Conservation (phyloP, 2,113 vertebrate species). For the Oryzias javanicus region DNA sequence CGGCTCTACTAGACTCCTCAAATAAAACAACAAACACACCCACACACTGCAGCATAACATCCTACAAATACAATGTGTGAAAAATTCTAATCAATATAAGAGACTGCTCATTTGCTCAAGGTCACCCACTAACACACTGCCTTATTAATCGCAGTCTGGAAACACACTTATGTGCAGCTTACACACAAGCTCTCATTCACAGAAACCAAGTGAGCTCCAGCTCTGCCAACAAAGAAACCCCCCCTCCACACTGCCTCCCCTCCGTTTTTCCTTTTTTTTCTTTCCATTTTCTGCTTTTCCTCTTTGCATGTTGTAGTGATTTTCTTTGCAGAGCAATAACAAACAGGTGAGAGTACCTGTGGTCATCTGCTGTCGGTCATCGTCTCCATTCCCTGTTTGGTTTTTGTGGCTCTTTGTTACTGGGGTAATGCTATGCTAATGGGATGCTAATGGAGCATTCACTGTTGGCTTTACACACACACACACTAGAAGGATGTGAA, state of each 20-base stretch:
- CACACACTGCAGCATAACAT: constrained; percentile 1
- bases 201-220: constrained; percentile 35
- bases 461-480: constrained; percentile 19
- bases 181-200: constrained; percentile 22
- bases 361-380: constrained; percentile 9
- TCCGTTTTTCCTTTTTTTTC: not conserved
- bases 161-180: constrained; percentile 15
- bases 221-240: constrained; percentile 48
- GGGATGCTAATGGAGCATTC: constrained; percentile 44
- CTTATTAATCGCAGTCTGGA: constrained; percentile 47
- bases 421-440: constrained; percentile 49
- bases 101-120: constrained; percentile 49
- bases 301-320: constrained; percentile 22
- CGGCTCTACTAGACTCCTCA: not conserved
- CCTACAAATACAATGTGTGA: constrained; percentile 13
- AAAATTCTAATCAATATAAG: constrained; percentile 45
- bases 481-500: not conserved
- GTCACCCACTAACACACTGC: constrained; percentile 65
- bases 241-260: constrained; percentile 12
- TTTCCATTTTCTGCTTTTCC: constrained; percentile 1
- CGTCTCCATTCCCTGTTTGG: constrained; percentile 17
- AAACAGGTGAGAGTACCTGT: constrained; percentile 26
- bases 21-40: constrained; percentile 1
- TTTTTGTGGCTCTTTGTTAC: constrained; percentile 11
- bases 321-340: constrained; percentile 24